Evolutionary conservation across 2,888 invertebrate genomes (phyloP).

Genomic region (Pristionchus mayeri): DNA sequence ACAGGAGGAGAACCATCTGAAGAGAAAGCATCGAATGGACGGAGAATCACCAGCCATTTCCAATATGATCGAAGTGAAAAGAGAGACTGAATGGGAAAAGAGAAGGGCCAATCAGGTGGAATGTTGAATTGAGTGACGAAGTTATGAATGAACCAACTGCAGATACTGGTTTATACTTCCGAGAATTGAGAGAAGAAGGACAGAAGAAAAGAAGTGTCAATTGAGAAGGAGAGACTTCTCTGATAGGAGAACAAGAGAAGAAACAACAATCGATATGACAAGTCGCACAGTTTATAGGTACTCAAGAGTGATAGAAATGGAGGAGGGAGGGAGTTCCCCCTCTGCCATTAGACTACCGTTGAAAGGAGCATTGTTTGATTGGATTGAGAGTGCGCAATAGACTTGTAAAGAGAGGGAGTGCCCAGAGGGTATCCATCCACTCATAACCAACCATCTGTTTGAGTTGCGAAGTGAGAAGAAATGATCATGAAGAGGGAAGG

Average conservation of each 20-base stretch:
- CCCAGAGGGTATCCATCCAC: slow-evolving; percentile 9
- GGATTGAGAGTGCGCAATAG: slow-evolving; percentile 22
- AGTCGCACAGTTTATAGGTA: slow-evolving; percentile 32
- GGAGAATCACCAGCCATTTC: background rate
- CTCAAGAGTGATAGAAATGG: slow-evolving; percentile 28
- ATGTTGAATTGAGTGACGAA: slow-evolving; percentile 37
- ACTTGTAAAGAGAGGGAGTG: slow-evolving; percentile 40
- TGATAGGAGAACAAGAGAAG: slow-evolving; percentile 38
- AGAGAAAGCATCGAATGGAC: background rate
- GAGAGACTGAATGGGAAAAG: slow-evolving; percentile 32
- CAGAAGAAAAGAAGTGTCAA: background rate
- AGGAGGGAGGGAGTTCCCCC: background rate
- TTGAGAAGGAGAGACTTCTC: slow-evolving; percentile 7
- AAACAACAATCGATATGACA: slow-evolving; percentile 44
- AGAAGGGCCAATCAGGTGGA: slow-evolving; percentile 1
- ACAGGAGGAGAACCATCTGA: slow-evolving; percentile 22
- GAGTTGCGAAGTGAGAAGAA: slow-evolving; percentile 17
- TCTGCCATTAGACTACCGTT: slow-evolving; percentile 24
- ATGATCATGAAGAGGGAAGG: slow-evolving; percentile 5
- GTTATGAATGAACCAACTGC: slow-evolving; percentile 1
- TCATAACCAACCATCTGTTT: slow-evolving; percentile 27
- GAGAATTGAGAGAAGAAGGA: slow-evolving; percentile 28
- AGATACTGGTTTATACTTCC: slow-evolving; percentile 18
- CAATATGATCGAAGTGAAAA: background rate
- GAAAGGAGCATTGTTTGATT: slow-evolving; percentile 11